phyloP scores from a whole-genome alignment of 1,140 invertebrate genomes.

The Formica selysi region DNA sequence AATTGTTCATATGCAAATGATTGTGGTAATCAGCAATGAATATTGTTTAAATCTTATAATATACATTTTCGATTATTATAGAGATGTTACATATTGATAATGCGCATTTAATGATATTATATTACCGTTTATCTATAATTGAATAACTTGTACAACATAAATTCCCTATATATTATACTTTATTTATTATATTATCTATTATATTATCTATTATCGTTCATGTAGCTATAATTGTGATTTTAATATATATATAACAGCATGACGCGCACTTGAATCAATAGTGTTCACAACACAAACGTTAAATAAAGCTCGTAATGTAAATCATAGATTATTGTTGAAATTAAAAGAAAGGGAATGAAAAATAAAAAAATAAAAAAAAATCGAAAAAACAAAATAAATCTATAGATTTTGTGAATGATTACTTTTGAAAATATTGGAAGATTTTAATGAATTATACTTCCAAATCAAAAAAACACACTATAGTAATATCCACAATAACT shows the following conservation, averaged over 20 bases:
- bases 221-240: slow-evolving; percentile 36
- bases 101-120: slow-evolving; percentile 35
- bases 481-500: slow-evolving; percentile 21
- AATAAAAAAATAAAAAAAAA: no score
- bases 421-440: not conserved
- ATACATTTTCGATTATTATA: slow-evolving; percentile 39
- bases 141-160: slow-evolving; percentile 52
- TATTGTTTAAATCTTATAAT: slow-evolving; percentile 36
- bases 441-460: not conserved
- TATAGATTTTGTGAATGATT: not conserved
- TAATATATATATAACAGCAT: not conserved
- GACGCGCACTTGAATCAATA: not conserved
- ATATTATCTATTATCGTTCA: slow-evolving; percentile 34
- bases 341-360: not conserved
- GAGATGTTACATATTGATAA: slow-evolving; percentile 39
- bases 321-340: not conserved
- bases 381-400: not conserved
- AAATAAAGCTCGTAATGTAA: not conserved
- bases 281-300: not conserved
- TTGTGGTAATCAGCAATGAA: slow-evolving; percentile 10
- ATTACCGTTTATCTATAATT: slow-evolving; percentile 36
- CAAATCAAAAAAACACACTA: not conserved
- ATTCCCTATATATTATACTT: slow-evolving; percentile 26
- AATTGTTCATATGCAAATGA: not conserved
- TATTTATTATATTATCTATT: not conserved